Evolutionary conservation across 2,888 invertebrate genomes (phyloP), one percentile per base, ranked within the genome.

Genomic region (Xestia rhomboidea): DNA sequence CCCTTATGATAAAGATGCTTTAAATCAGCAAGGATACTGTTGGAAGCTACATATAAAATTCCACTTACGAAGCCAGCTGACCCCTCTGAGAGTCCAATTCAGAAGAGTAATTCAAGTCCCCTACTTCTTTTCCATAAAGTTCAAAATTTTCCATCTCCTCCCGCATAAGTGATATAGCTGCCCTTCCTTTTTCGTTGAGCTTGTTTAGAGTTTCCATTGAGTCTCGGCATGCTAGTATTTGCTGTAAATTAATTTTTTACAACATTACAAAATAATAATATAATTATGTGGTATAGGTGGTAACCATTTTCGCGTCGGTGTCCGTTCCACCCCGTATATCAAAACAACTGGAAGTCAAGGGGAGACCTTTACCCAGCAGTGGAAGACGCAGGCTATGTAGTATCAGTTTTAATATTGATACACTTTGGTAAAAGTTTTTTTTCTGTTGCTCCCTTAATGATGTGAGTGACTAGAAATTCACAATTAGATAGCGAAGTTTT

Each of bases 181-280:
- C 95, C 87, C 98, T 97, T 6, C 98, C 98, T 85, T 97, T 97
- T 90, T 98, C 98, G 93, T 98, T 98, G 5, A 98, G 94, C 77
- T 97, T 97, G 90, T 98, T 98, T 74, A 99, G 94, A 81, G 97
- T 97, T 85, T 97, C 97, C 89, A 98, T 96, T 0, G 98, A 98
- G 1, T 98, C 98, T 60, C 97, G 97, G 92, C 98, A 98, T 93
- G 97, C 97, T 90, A 98, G 96, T 87, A 98, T 98, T 90, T 98
- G 98, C 98, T 98, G 91, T 7, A 93, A 93, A 77, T 71, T 6
- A 5, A 38, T 41, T 49, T 57, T 11, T 68, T 15, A 57, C 3
- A 27, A 15, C 24, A 13, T 27, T 34, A 41, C 8, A 46, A 51
- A 27, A 51, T 10, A n/a, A n/a, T n/a, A n/a, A n/a, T n/a, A n/a